Base-by-base conservation (phyloP, 2,797 vertebrate species). In the Lacerta bilineata region DNA sequence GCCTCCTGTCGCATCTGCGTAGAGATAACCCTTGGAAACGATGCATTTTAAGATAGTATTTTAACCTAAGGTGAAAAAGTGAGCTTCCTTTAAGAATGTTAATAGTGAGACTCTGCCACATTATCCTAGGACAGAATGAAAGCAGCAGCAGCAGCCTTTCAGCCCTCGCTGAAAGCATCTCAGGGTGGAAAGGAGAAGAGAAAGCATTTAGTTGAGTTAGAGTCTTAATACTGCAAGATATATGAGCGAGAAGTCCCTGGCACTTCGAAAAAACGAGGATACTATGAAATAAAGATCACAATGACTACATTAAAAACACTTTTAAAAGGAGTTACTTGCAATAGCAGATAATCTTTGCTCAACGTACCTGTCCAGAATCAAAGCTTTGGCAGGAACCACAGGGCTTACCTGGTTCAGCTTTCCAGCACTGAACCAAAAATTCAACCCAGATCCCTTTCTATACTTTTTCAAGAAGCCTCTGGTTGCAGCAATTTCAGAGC, bases 111-210 rank as follows among this genome's bases (percentile, higher is more conserved):
- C 72, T 86, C 84, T 94, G 92, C 92, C 92, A 93, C 87, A 80
- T 91, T 94, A 92, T 93, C 39, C 88, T 66, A 72, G 92, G 85
- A 92, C 0, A 15, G 81, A 92, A 92, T 91, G 91, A 94, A 94
- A 94, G 39, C 80, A 83, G 93, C 93, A 93, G 90, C 90, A 93
- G 90, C 90, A 61, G 59, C 36, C 93, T 95, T 93, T 95, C 94
- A 92, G 90, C 90, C 87, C 91, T 92, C 90, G 89, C 89, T 93
- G 88, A 88, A 90, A 92, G 39, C 41, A 1, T 46, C 50, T 80
- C 29, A 36, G 6, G 33, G 13, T 5, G 6, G 36, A 25, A 71
- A 11, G 29, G 68, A 71, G 33, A 36, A 74, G 72, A 74, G 39
- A 74, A 39, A 74, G 33, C 33, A 74, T 74, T 74, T 74, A 8